Conservation (phyloP, 2,888 invertebrate genomes). For the Seira sanloemensis region DNA sequence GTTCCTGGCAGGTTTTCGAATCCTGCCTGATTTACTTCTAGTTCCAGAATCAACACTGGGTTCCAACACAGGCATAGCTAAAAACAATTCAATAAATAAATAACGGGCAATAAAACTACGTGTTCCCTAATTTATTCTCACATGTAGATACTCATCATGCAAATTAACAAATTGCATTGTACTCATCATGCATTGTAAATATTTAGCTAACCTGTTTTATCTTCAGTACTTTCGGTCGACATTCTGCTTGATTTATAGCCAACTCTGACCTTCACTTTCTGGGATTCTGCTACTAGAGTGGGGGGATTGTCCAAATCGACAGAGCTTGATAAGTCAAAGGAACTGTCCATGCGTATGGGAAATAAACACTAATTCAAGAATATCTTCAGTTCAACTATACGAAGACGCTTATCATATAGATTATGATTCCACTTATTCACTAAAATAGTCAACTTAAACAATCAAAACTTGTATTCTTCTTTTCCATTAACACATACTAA, state of each 20-base stretch:
- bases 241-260: not conserved
- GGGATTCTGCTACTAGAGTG: slow-evolving; percentile 49
- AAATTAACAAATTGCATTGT: not conserved
- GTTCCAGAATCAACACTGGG: slow-evolving; percentile 43
- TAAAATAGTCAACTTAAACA: not conserved
- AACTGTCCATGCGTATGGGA: slow-evolving; percentile 52
- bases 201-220: slow-evolving; percentile 27
- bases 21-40: slow-evolving; percentile 54
- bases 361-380: not conserved
- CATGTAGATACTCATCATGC: too few species aligned
- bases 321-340: slow-evolving; percentile 20
- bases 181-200: not conserved
- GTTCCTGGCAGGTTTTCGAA: slow-evolving; percentile 54
- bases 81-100: slow-evolving; percentile 22
- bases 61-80: slow-evolving; percentile 51
- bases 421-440: too few species aligned
- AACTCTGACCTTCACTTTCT: not conserved
- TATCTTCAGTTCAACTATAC: not conserved
- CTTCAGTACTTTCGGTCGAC: slow-evolving; percentile 27
- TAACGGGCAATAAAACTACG: too few species aligned
- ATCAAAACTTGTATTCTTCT: not conserved
- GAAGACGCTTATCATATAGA: not conserved
- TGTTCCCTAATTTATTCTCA: too few species aligned
- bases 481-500: not conserved
- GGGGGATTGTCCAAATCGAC: slow-evolving; percentile 55